phyloP scores from a whole-genome alignment of 2,888 invertebrate species.

The Philaethria dido region DNA sequence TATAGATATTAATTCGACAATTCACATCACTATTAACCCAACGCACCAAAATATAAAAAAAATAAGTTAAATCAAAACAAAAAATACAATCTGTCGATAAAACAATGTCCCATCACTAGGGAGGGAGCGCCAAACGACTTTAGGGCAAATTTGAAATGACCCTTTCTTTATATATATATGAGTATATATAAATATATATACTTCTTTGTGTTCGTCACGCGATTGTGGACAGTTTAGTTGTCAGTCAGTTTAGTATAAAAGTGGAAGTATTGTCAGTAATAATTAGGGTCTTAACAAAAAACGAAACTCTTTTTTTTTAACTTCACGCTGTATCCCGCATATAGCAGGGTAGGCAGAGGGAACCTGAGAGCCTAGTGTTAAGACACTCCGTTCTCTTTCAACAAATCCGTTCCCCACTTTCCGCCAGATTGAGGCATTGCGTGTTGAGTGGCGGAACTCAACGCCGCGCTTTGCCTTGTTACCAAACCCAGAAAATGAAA shows the following conservation, averaged over 20 bases:
- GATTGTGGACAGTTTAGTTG: not conserved
- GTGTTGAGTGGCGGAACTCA: too few relatives aligned
- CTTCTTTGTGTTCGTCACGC: slow-evolving; percentile 17
- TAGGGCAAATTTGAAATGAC: slow-evolving; percentile 31
- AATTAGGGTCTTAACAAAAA: too few relatives aligned
- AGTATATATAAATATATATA: slow-evolving; percentile 4
- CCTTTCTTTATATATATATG: slow-evolving; percentile 12
- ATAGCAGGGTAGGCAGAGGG: too few relatives aligned
- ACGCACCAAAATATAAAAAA: too few relatives aligned
- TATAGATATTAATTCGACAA: too few relatives aligned
- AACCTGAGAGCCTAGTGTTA: too few relatives aligned
- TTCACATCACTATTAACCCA: too few relatives aligned
- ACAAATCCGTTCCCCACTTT: too few relatives aligned
- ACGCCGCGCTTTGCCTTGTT: too few relatives aligned
- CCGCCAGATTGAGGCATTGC: too few relatives aligned
- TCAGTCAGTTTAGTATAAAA: not conserved
- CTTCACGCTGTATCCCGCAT: not conserved
- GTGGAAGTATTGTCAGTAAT: slow-evolving; percentile 3
- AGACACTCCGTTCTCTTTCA: too few relatives aligned
- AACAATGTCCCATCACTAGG: slow-evolving; percentile 2
- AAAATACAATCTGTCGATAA: slow-evolving; percentile 17
- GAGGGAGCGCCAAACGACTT: slow-evolving; percentile 35
- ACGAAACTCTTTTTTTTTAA: not conserved
- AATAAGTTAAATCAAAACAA: not conserved
- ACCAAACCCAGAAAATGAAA: too few relatives aligned